Evolutionary conservation across 2,888 invertebrate genomes (phyloP).

Genomic region (Aphodius granarius): DNA sequence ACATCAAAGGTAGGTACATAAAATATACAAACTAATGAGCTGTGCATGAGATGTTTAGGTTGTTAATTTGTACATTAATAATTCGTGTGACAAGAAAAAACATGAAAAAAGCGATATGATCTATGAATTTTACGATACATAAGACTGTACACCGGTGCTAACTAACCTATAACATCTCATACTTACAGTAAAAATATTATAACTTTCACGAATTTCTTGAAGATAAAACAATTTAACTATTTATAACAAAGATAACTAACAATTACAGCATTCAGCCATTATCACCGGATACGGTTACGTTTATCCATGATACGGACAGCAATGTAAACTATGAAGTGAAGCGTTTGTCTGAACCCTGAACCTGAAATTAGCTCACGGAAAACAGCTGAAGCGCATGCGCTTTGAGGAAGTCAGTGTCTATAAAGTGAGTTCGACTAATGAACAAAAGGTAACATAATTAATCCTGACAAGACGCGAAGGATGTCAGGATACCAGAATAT

Average conservation of each 20-base stretch:
- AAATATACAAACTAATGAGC: neutral
- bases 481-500: too few species aligned
- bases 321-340: neutral
- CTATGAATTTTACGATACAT: too few species aligned
- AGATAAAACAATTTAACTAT: neutral
- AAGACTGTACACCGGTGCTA: neutral
- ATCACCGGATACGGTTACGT: neutral
- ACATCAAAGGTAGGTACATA: neutral
- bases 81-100: neutral
- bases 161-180: neutral
- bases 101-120: neutral
- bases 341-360: neutral
- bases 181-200: neutral
- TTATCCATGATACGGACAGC: neutral
- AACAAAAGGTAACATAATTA: too few species aligned
- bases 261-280: neutral
- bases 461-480: too few species aligned
- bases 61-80: neutral
- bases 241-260: neutral
- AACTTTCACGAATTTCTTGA: neutral
- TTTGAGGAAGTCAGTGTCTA: too few species aligned
- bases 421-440: too few species aligned
- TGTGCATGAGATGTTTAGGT: neutral
- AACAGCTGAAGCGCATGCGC: neutral
- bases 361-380: neutral